Conservation (phyloP, 2,888 invertebrate genomes). For the Drosophila pseudotalamancana region DNA sequence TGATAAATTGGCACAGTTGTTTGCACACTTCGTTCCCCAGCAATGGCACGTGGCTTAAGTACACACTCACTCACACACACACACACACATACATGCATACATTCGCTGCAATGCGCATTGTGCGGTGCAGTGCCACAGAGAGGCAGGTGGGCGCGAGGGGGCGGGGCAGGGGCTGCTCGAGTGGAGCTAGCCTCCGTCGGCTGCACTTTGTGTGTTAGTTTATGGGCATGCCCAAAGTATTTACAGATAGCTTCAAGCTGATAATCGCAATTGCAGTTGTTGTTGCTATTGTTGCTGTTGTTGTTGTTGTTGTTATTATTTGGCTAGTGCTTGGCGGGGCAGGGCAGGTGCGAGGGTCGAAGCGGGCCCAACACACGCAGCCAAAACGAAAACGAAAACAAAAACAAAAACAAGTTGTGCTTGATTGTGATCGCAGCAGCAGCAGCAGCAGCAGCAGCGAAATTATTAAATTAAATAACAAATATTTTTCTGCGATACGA, state of each 20-base stretch:
- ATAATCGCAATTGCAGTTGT: slow-evolving; percentile 10
- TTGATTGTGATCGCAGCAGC: slow-evolving; percentile 45
- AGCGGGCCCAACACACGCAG: neutral
- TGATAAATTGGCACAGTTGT: slow-evolving; percentile 13
- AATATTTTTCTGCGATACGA: slow-evolving; percentile 35
- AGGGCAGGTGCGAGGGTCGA: neutral
- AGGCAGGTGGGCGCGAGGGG: no score
- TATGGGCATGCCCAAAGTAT: slow-evolving; percentile 59
- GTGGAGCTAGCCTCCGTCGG: slow-evolving; percentile 27
- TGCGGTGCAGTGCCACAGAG: neutral
- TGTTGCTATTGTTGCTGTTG: neutral
- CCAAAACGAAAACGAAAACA: slow-evolving; percentile 20
- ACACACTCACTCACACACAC: neutral
- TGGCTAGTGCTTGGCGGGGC: no score
- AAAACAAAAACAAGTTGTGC: slow-evolving; percentile 24
- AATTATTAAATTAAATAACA: slow-evolving; percentile 56
- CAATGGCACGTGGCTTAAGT: slow-evolving; percentile 29
- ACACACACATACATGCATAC: neutral
- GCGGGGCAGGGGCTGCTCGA: neutral
- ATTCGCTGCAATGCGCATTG: neutral
- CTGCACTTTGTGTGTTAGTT: slow-evolving; percentile 59
- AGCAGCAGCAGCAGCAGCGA: slow-evolving; percentile 44
- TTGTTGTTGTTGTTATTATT: no score
- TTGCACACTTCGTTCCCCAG: slow-evolving; percentile 8
- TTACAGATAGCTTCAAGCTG: slow-evolving; percentile 21